Evolutionary conservation across 2,797 vertebrate genomes (phyloP).

Genomic region (Pempheris klunzingeri): DNA sequence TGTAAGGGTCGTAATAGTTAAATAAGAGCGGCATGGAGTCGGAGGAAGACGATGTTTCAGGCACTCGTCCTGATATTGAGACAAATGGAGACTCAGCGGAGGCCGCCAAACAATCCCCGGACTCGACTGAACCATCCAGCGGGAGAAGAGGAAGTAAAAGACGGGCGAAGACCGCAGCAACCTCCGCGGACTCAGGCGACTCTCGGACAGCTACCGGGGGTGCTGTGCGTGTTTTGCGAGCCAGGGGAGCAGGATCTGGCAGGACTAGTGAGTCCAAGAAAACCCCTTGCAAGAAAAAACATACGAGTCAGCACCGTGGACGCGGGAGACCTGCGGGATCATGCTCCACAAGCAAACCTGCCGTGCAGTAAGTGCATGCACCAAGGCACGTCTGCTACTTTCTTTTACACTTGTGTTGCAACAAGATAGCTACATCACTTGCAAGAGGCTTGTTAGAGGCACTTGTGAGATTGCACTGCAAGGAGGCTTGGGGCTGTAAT

Average conservation of each 20-base stretch:
- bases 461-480: slow-evolving; percentile 4
- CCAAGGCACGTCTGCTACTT: background rate
- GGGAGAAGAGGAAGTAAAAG: slow-evolving; percentile 31
- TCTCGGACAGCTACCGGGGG: background rate
- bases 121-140: slow-evolving; percentile 32
- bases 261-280: background rate
- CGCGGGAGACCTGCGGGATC: slow-evolving; percentile 21
- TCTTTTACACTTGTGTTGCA: background rate
- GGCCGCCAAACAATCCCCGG: slow-evolving; percentile 55
- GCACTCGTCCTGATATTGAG: background rate
- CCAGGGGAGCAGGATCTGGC: slow-evolving; percentile 2
- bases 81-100: slow-evolving; percentile 12
- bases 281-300: background rate
- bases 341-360: slow-evolving; percentile 21
- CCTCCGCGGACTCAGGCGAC: background rate
- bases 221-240: slow-evolving; percentile 50
- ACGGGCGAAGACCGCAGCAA: background rate
- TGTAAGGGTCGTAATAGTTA: background rate
- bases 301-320: background rate
- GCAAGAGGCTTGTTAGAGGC: background rate
- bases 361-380: slow-evolving; percentile 46
- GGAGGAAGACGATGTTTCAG: slow-evolving; percentile 15
- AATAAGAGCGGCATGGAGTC: slow-evolving; percentile 25
- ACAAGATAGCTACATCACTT: background rate
- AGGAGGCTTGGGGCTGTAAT: slow-evolving; percentile 1